These are phyloP conservation scores for Chaetura pelagica DNA, from an alignment of 2,113 vertebrate species.

Conservation along the genomic window DNA sequence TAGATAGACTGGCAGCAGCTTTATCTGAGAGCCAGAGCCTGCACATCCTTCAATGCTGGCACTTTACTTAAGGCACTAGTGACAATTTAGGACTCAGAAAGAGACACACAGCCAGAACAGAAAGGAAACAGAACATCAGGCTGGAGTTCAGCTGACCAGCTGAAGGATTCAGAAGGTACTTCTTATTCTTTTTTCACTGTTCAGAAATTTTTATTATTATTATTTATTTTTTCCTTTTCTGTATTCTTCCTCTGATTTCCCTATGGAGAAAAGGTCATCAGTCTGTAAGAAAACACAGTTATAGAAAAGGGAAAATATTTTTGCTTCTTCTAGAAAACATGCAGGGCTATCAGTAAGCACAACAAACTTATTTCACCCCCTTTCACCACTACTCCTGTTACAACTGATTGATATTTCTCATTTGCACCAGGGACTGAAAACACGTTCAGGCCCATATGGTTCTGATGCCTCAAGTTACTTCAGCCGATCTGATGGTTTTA, in stretches of 20 bases:
- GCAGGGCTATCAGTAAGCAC: background rate
- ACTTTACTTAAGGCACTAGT: background rate
- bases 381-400: background rate
- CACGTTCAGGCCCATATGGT: background rate
- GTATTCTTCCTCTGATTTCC: background rate
- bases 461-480: background rate
- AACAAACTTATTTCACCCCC: background rate
- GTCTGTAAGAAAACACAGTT: background rate
- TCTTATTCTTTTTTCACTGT: background rate
- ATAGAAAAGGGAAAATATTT: background rate
- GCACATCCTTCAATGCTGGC: background rate
- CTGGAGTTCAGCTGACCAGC: background rate
- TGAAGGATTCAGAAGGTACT: background rate
- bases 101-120: background rate
- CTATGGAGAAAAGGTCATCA: background rate
- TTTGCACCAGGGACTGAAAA: background rate
- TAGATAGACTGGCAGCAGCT: background rate
- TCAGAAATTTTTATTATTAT: background rate
- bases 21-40: background rate
- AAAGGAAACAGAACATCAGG: background rate
- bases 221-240: background rate
- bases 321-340: background rate
- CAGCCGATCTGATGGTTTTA: background rate
- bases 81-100: background rate
- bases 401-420: background rate